Base-by-base conservation (phyloP, 2,113 vertebrate genomes). In the Apeltes quadracus region DNA sequence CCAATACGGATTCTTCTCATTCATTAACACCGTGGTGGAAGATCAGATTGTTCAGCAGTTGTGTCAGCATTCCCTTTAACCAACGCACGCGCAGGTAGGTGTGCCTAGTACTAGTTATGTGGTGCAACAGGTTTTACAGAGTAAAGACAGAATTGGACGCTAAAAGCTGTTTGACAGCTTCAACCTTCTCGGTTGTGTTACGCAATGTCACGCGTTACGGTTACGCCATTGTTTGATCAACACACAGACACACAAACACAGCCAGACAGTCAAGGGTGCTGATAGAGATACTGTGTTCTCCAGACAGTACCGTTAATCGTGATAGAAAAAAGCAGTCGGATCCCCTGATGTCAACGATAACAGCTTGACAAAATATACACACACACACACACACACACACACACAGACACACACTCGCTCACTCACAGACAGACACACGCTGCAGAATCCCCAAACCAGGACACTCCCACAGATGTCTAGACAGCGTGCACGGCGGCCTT, bases 401-500 rank as follows among this genome's bases (percentile, higher is more conserved):
- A 68, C 56, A 69, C 67, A 62, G 27, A 54, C 61, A 57, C 56
- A 72, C 48, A 36, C 70, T 27, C 64, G 62, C 59, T 53, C 56
- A 8, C 46, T 38, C 69, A 69, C 43, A 56, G 34, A 55, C 43
- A 51, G 48, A 54, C 10, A 11, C 18, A 48, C 16, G 1, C 58
- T 57, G 39, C 29, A 27, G 53, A 68, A 39, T 65, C 56, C 64
- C 27, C 51, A 66, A 82, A 88, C 89, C 86, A 82, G 87, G 85
- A 86, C 87, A 72, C 83, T 74, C 69, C 41, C 61, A 67, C 76
- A 85, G 78, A 79, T 85, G 89, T 87, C 86, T 87, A 90, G 90
- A 89, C 87, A 25, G 76, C 72, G 73, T 41, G 61, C 63, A 63
- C 72, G 75, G 76, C 61, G 51, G 78, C 82, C 38, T 53, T 69